These are phyloP conservation scores for Zygothrica quintamaculata DNA, from an alignment of 2,888 invertebrate species.

Conservation along the genomic window DNA sequence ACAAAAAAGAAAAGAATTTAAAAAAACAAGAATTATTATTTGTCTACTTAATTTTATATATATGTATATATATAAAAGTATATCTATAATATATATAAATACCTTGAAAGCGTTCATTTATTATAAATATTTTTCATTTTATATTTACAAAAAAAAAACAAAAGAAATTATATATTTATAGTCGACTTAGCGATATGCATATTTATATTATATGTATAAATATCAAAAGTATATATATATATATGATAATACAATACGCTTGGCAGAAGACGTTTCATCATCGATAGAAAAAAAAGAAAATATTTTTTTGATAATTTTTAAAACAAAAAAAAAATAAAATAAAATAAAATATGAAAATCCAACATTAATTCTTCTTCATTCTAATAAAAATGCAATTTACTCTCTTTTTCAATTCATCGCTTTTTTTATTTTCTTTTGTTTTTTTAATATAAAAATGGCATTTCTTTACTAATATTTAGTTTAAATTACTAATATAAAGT, in stretches of 20 bases:
- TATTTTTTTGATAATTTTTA: neutral
- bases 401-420: constrained; percentile 61
- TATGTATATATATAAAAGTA: too few species aligned
- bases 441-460: constrained; percentile 82
- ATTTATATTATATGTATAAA: too few species aligned
- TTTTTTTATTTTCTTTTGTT: constrained; percentile 64
- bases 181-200: too few species aligned
- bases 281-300: neutral
- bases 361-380: too few species aligned
- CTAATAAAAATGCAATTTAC: neutral
- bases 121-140: too few species aligned
- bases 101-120: too few species aligned
- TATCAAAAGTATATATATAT: too few species aligned
- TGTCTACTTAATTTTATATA: constrained; percentile 68
- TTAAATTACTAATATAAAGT: constrained; percentile 80
- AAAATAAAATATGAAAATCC: too few species aligned
- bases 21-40: constrained; percentile 49
- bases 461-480: constrained; percentile 81
- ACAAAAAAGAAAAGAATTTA: constrained; percentile 8
- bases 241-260: too few species aligned
- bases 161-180: too few species aligned
- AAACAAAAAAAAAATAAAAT: neutral
- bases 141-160: too few species aligned
- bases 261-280: constrained; percentile 70
- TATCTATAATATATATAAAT: too few species aligned